Evolutionary conservation across 2,113 vertebrate species (phyloP), one percentile per base, ranked within the genome.

Genomic region (Phyllopteryx taeniolatus): DNA sequence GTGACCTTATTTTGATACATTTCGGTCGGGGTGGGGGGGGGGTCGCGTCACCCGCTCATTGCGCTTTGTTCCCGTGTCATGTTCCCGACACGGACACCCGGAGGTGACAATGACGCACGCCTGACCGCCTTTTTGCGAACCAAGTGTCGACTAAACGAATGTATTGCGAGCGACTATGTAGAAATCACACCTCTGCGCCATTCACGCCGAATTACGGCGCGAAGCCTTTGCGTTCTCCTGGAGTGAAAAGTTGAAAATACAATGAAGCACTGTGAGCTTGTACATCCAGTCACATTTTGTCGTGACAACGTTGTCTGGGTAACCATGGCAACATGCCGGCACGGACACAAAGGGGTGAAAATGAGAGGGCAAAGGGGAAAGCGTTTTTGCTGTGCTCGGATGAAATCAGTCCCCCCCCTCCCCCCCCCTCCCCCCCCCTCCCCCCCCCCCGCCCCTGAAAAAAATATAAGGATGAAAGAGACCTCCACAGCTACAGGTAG

Each of bases 281-380:
- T 31, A 56, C 75, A 82, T 68, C 31, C 54, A 27, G 27, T 19
- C n/a, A 42, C 68, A 76, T 64, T 73, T 70, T 54, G 42, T n/a
- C 67, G 35, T 70, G 54, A 62, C 35, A 6, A 39, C 15, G 9
- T 74, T 72, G 77, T 71, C 46, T 13, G 4, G 31, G 82, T 89
- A 75, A 79, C 89, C 83, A 83, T 75, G 67, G 77, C 75, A 90
- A 88, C 83, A 60, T 43, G 51, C 46, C 39, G 14, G 73, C 71
- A 59, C 44, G 44, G 67, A 19, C 76, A 82, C 82, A 63, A 44
- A 39, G 35, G 63, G 47, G 17, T 5, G 60, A 20, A 1, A 14
- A 62, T 14, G 33, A 39, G 60, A 14, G 61, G 60, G 7, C 8
- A 1, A 39, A 31, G 42, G 20, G 44, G 17, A 33, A 27, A 69